Conservation (phyloP, 1,140 invertebrate genomes). For the Trachymyrmex cornetzi region DNA sequence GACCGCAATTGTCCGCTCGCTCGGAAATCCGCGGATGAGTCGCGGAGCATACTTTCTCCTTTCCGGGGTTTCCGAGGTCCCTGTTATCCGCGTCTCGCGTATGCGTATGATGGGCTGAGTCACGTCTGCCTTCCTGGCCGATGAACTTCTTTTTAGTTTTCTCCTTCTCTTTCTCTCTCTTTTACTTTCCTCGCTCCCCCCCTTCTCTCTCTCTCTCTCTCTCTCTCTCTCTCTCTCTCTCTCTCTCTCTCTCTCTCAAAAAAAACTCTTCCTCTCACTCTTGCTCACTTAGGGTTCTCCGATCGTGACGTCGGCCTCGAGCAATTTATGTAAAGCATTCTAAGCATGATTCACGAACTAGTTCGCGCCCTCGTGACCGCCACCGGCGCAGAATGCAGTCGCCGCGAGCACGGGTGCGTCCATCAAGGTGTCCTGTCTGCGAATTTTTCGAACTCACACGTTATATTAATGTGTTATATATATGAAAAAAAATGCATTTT, state of each 20-base stretch:
- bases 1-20: slow-evolving; percentile 24
- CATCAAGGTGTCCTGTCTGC: slow-evolving; percentile 4
- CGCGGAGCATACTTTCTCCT: slow-evolving; percentile 70
- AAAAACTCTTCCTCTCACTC: slow-evolving; percentile 25
- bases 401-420: slow-evolving; percentile 55
- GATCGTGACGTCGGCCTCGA: slow-evolving; percentile 82
- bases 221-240: slow-evolving; percentile 8
- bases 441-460: neutral
- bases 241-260: slow-evolving; percentile 29
- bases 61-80: slow-evolving; percentile 62
- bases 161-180: slow-evolving; percentile 36
- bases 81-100: slow-evolving; percentile 43
- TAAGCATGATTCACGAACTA: slow-evolving; percentile 86
- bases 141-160: slow-evolving; percentile 58
- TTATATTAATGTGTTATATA: neutral
- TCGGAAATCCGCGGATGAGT: slow-evolving; percentile 70
- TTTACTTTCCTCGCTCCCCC: neutral
- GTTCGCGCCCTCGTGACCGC: slow-evolving; percentile 84
- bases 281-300: slow-evolving; percentile 60
- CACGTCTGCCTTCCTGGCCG: slow-evolving; percentile 64
- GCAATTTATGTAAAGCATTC: slow-evolving; percentile 85
- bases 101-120: slow-evolving; percentile 67
- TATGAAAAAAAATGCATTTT: neutral
- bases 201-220: slow-evolving; percentile 1
- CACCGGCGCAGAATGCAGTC: slow-evolving; percentile 80